Evolutionary conservation across 2,888 invertebrate species (phyloP).

Genomic region (Amphipyra tragopoginis): DNA sequence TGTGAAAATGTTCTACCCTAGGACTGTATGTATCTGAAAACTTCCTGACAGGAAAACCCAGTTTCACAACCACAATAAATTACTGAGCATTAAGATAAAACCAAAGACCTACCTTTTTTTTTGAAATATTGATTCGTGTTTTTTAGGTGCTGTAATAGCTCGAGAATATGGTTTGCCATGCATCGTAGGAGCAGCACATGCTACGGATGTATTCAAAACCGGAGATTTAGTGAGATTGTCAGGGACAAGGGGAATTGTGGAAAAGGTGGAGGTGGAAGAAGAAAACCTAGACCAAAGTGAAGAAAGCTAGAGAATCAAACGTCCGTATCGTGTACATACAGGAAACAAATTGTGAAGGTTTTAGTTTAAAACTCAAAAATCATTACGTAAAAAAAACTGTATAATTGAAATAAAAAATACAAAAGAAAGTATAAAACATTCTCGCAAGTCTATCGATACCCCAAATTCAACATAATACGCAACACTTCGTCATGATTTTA

Average conservation of each 20-base stretch:
- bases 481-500: constrained; percentile 11
- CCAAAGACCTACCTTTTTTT: not conserved
- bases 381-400: constrained; percentile 27
- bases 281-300: constrained; percentile 45
- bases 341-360: not conserved
- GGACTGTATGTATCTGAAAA: not conserved
- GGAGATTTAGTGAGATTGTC: constrained; percentile 91
- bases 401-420: constrained; percentile 35
- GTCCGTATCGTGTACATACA: not conserved
- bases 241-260: constrained; percentile 82
- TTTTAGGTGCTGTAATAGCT: constrained; percentile 94
- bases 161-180: constrained; percentile 96
- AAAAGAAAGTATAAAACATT: constrained; percentile 41
- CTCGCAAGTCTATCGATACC: constrained; percentile 21
- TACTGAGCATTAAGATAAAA: too few relatives aligned
- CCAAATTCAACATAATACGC: constrained; percentile 1
- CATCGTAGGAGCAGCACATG: constrained; percentile 93
- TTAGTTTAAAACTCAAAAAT: constrained; percentile 12
- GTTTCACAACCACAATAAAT: not conserved
- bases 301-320: constrained; percentile 13
- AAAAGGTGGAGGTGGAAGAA: constrained; percentile 70
- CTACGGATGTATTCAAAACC: constrained; percentile 92
- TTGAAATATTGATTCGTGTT: constrained; percentile 3
- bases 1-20: too few relatives aligned
- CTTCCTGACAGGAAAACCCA: not conserved